Base-by-base conservation (phyloP, 1,140 invertebrate genomes). In the Scaptomyza montana region DNA sequence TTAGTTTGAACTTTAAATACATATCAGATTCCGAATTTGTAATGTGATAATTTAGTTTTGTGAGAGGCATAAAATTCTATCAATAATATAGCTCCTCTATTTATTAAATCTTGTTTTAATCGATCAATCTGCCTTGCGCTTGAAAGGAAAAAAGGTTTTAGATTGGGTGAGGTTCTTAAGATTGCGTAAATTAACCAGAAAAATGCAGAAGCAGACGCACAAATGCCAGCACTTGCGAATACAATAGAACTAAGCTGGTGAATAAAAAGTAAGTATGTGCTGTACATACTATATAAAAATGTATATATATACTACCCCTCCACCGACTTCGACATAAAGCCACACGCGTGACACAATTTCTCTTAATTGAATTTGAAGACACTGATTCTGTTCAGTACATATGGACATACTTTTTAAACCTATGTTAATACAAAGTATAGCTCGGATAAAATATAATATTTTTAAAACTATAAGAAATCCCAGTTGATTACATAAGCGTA, bases 301-400 rank as follows among this genome's bases (percentile, higher is more conserved):
- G 21, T 12, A 49, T 5, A 43, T 33, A 25, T 25, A 25, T 4
- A 25, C 3, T 25, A 25, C 12, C 46, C 49, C n/a, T 5, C 16
- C 45, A 57, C 5, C 30, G 2, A 25, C 30, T 5, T 5, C 30
- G 5, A 36, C 33, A 9, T 36, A 8, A 8, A 67, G 47, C 61
- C 19, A 59, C 39, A 70, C 78, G 81, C 82, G 71, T 86, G 81
- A 86, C 81, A 86, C 81, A 86, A 87, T 86, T 86, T 41, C 67
- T 47, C 46, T 76, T 86, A 86, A 86, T 86, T 86, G 82, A 78
- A 87, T 71, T 62, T 59, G 45, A 81, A 85, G 78, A 78, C 77
- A 50, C 70, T 60, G 59, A 66, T 47, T 57, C 50, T 54, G 59
- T 12, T 16, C 46, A 13, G 19, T 30, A 49, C 33, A 50, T 13